These are phyloP conservation scores for Calephelis nemesis DNA, from an alignment of 1,140 invertebrate species.

Conservation along the genomic window DNA sequence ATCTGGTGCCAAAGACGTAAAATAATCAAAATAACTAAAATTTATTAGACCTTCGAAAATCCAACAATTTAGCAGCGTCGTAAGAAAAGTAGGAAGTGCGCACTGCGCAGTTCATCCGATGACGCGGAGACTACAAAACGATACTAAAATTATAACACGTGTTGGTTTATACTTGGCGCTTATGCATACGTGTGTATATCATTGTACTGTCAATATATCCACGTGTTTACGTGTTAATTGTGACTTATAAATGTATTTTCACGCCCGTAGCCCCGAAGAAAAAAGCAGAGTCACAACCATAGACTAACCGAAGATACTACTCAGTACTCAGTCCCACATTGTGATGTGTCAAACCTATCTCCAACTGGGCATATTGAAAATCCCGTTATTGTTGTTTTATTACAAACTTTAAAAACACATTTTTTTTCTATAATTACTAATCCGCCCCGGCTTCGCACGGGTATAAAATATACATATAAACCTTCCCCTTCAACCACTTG, in stretches of 20 bases:
- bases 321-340: no score
- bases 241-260: background rate
- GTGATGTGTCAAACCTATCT: no score
- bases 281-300: no score
- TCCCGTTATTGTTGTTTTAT: no score
- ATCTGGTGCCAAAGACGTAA: conserved; percentile 60
- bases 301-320: no score
- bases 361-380: no score
- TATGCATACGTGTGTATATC: conserved; percentile 4
- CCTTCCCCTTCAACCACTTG: no score
- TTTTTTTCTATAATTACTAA: no score
- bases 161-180: conserved; percentile 18
- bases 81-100: conserved; percentile 47
- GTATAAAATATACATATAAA: no score
- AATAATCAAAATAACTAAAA: conserved; percentile 61
- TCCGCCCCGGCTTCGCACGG: no score
- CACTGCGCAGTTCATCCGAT: conserved; percentile 28
- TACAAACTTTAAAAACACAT: no score
- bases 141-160: conserved; percentile 25
- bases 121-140: conserved; percentile 26
- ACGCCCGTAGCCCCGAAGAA: background rate
- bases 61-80: conserved; percentile 27
- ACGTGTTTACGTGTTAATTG: background rate
- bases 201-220: conserved; percentile 11
- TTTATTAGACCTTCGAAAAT: conserved; percentile 26